Base-by-base conservation (phyloP, 2,797 vertebrate genomes). In the Galagoides demidoff region DNA sequence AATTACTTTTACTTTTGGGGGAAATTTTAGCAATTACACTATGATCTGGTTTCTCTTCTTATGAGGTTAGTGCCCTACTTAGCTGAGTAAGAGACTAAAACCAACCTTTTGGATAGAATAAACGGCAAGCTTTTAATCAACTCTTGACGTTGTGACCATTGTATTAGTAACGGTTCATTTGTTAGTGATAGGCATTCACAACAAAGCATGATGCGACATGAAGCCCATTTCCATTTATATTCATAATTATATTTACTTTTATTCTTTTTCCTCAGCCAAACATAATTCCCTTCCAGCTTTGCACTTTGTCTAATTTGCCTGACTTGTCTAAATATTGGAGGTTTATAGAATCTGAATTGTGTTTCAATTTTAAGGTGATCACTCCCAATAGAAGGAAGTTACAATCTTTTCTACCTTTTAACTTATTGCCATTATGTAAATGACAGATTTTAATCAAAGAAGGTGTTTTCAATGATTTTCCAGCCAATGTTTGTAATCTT, bases 221-320 rank as follows among this genome's bases (percentile, higher is more conserved):
- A 94, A 90, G n/a, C 4, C 34, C 12, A 78, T 85, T 96, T 85
- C 22, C 63, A 68, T 55, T 87, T 39, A 57, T 92, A 70, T 45
- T 61, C 4, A 76, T 90, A 92, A n/a, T 23, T 93, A 39, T 76
- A 55, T 43, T 88, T 88, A 78, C 2, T 61, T 79, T 85, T 49
- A 83, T 74, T 90, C 14, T 77, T 93, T 89, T 4, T 74, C n/a
- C 45, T 89, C 89, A 63, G 20, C 20, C 9, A 92, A 93, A 84
- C 3, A 74, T 39, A 78, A 78, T 90, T 77, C 73, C 11, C 52
- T 23, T 71, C 20, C 3, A 95, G 3, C 17, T 73, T 9, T 92
- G 12, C 7, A 79, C 1, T 64, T 92, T 92, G 9, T 78, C 39
- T 90, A 86, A 90, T 90, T 93, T 95, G 59, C 43, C 57, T 84